Base-by-base conservation (phyloP, 92 coral and sea anemone species). In the Porites cylindrica region DNA sequence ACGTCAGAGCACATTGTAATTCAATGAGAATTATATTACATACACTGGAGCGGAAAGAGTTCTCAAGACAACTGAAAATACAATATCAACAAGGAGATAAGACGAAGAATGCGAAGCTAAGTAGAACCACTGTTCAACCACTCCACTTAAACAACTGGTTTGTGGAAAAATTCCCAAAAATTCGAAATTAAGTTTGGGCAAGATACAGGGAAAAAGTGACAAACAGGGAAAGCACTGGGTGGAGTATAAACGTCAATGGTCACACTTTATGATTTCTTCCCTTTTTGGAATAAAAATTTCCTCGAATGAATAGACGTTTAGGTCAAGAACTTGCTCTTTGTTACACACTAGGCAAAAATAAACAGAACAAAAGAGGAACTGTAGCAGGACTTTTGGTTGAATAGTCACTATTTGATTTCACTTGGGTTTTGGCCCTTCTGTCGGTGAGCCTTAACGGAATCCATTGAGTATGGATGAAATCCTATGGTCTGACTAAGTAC, bases 1-100 rank as follows among this genome's bases (percentile, higher is more conserved):
- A 78, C 85, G 83, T 86, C 78, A 81, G 17, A 1, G 1, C 5
- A 74, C 75, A 71, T 47, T 68, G 77, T 68, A 70, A 32, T 6
- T 14, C 10, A 70, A 9, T 26, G 21, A 9, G 17, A 13, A 56
- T 62, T 62, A 62, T 20, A 53, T 17, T 52, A 13, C 7, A 47
- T 10, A n/a, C 8, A 9, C 6, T 24, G 59, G 9, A 69, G 38
- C 75, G 85, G 85, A 81, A 68, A 67, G 66, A 16, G 16, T 67
- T 53, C 76, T 81, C 10, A 32, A 61, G 0, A 68, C 69, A 11
- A 68, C 67, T 16, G 51, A 11, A 18, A 53, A 17, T 7, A 5
- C 66, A 56, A 81, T n/a, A 69, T 16, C 56, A 67, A 8, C 19
- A 29, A 1, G 16, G 17, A 7, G 17, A 72, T 54, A 56, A 32